These are phyloP conservation scores for Horisme vitalbata DNA, from an alignment of 2,888 invertebrate genomes.

Conservation along the genomic window DNA sequence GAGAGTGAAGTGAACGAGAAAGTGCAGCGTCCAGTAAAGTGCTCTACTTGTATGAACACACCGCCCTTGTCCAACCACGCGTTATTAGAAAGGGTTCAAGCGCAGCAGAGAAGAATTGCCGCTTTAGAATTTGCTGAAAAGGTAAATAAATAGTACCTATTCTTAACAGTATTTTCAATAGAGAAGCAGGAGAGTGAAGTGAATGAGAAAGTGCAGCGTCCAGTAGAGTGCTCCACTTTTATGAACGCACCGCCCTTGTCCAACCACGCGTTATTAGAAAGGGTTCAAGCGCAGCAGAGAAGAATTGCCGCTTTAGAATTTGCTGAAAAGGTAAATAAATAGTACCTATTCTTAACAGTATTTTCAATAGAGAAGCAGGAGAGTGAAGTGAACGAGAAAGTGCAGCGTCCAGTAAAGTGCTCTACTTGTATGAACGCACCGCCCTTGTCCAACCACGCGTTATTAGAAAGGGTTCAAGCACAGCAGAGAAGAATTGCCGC, in stretches of 20 bases:
- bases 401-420: conserved; percentile 45
- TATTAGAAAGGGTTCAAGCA: conserved; percentile 87
- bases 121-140: conserved; percentile 88
- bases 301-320: conserved; percentile 88
- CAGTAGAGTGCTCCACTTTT: conserved; percentile 39
- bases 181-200: conserved; percentile 69
- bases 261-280: conserved; percentile 80
- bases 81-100: conserved; percentile 86
- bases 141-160: no score
- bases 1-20: conserved; percentile 58
- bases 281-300: conserved; percentile 89
- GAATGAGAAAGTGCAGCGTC: no score
- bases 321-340: conserved; percentile 84
- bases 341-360: no score
- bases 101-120: conserved; percentile 88
- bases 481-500: conserved; percentile 89
- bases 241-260: conserved; percentile 54
- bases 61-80: conserved; percentile 62
- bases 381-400: conserved; percentile 50
- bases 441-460: conserved; percentile 62
- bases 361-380: conserved; percentile 70
- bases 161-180: no score
- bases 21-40: conserved; percentile 47
- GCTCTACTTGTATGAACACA: conserved; percentile 39
- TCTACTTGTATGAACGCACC: conserved; percentile 41